Conservation (phyloP, 2,113 vertebrate species). For the Psammodynastes pulverulentus region DNA sequence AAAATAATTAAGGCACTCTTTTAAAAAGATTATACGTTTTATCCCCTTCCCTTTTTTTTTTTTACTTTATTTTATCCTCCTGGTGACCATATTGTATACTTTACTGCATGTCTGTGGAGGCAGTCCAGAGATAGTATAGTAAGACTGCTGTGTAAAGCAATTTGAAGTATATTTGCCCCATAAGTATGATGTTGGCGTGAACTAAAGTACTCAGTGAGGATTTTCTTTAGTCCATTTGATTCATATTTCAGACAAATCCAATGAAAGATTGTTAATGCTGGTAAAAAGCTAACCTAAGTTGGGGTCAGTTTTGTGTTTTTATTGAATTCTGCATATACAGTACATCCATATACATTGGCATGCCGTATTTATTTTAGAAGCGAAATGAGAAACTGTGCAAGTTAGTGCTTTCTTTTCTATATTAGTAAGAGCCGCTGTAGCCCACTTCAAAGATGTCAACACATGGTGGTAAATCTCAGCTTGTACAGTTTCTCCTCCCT, state of each 20-base stretch:
- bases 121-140: constrained; percentile 14
- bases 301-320: constrained; percentile 15
- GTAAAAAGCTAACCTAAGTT: not conserved
- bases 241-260: not conserved
- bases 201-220: not conserved
- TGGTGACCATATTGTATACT: not conserved
- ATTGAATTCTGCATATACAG: not conserved
- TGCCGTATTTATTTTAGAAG: not conserved
- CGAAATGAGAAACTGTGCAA: not conserved
- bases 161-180: not conserved
- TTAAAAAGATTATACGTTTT: not conserved
- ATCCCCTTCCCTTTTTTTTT: not conserved
- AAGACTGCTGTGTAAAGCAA: not conserved
- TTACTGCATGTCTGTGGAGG: constrained; percentile 11
- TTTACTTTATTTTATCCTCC: not conserved
- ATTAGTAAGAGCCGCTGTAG: not conserved
- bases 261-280: not conserved
- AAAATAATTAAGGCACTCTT: not conserved
- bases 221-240: constrained; percentile 12
- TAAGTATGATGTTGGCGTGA: not conserved
- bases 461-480: not conserved
- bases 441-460: not conserved
- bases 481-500: not conserved
- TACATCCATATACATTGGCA: accelerated
- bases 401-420: not conserved